These are phyloP conservation scores for Sakesphorus luctuosus DNA, from an alignment of 2,113 vertebrate genomes.

Conservation along the genomic window DNA sequence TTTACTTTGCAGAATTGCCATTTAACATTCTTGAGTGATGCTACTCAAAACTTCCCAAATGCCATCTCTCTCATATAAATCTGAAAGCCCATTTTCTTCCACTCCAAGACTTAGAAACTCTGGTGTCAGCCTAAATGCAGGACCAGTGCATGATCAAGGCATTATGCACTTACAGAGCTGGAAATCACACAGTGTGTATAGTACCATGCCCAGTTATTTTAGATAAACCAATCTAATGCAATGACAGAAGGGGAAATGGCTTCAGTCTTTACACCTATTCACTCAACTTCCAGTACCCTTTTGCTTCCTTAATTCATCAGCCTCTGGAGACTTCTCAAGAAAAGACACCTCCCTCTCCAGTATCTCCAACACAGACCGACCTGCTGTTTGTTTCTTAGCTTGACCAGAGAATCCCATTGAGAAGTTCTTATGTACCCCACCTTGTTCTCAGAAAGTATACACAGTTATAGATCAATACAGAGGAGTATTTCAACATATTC, in stretches of 20 bases:
- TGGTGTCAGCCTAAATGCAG: neutral
- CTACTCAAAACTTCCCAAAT: neutral
- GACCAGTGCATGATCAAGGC: neutral
- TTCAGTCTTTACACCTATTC: neutral
- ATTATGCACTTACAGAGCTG: neutral
- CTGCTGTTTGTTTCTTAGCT: neutral
- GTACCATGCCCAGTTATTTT: neutral
- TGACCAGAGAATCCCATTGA: neutral
- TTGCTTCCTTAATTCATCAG: neutral
- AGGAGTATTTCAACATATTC: neutral
- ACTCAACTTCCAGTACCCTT: neutral
- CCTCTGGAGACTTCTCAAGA: neutral
- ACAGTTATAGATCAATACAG: neutral
- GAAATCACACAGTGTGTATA: neutral
- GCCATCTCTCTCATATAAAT: neutral
- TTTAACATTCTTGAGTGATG: conserved; percentile 17
- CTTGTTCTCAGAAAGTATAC: neutral
- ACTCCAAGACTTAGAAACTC: neutral
- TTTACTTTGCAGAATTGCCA: conserved; percentile 6
- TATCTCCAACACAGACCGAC: neutral
- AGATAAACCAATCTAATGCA: neutral
- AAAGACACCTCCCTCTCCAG: rapidly evolving
- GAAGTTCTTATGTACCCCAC: neutral
- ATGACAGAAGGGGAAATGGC: neutral
- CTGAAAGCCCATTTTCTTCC: neutral